Conservation (phyloP, 2,888 invertebrate species). For the Aphidius colemani region DNA sequence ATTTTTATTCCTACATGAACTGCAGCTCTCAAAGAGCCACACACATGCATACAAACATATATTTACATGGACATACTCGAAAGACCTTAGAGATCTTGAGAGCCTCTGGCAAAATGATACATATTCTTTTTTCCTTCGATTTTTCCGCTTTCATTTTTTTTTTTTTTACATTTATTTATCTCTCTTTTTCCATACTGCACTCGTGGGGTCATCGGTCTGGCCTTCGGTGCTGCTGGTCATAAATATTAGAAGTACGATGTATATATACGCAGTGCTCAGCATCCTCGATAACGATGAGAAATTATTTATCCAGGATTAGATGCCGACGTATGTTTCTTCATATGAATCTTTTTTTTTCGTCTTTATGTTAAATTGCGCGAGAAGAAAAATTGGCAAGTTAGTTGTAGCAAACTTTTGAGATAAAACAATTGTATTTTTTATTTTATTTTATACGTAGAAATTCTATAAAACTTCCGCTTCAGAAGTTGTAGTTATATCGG, state of each 20-base stretch:
- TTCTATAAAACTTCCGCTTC: background rate
- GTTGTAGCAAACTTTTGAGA: background rate
- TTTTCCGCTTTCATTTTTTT: conserved; percentile 18
- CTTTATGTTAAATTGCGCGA: background rate
- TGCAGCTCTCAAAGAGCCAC: conserved; percentile 16
- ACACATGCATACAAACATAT: conserved; percentile 14
- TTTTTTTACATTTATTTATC: conserved; percentile 20
- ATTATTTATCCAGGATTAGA: conserved; percentile 28
- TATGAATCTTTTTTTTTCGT: background rate
- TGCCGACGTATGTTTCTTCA: background rate
- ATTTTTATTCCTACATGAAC: conserved; percentile 1
- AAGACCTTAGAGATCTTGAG: conserved; percentile 36
- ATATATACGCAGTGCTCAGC: conserved; percentile 26
- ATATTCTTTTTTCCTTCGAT: conserved; percentile 28
- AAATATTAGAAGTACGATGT: conserved; percentile 26
- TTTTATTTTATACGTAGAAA: background rate
- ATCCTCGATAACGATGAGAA: conserved; percentile 28
- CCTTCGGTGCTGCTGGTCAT: conserved; percentile 30
- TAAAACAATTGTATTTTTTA: background rate
- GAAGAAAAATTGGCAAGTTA: background rate
- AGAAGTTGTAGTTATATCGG: background rate
- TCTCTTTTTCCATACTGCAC: background rate
- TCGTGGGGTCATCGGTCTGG: conserved; percentile 28
- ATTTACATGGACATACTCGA: conserved; percentile 17
- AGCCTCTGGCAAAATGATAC: conserved; percentile 38